Percentiles rank a stretch among this genome's conserved stretches.
Evolutionary conservation across 2,113 vertebrate species (phyloP).

Genomic region (Stomatorhinus ivindoensis): DNA sequence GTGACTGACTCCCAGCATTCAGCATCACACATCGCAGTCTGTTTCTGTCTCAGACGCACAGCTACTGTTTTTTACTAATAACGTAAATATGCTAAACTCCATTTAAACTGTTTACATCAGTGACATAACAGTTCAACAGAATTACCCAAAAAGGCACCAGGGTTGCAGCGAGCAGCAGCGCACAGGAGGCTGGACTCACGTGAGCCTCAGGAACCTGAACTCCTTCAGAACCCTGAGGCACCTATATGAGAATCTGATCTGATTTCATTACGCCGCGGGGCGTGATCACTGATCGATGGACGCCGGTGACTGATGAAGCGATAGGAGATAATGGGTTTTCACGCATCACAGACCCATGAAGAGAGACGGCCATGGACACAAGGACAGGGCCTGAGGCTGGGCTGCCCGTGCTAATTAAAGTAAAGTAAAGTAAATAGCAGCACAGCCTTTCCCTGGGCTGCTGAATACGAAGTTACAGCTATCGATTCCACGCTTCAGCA

Average conservation of each 20-base stretch:
- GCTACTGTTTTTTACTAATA: neutral
- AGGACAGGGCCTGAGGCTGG: neutral
- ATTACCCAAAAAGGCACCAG: neutral
- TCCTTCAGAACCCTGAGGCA: neutral
- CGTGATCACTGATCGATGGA: neutral
- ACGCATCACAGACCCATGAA: neutral
- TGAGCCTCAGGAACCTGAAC: neutral
- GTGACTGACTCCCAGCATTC: neutral
- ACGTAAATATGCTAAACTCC: neutral
- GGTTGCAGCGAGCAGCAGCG: neutral
- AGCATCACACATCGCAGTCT: constrained; percentile 1
- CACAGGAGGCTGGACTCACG: neutral
- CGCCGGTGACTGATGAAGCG: neutral
- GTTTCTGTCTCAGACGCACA: neutral
- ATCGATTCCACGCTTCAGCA: neutral
- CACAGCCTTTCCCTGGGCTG: neutral
- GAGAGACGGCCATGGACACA: neutral
- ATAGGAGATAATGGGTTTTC: neutral
- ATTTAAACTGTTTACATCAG: neutral
- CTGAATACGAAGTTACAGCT: neutral
- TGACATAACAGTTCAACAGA: neutral
- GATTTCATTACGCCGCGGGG: neutral
- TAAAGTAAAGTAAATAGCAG: no score
- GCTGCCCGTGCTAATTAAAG: neutral
- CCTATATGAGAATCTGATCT: neutral